Evolutionary conservation across 1,140 invertebrate species (phyloP).

Genomic region (Drosophila ananassae): DNA sequence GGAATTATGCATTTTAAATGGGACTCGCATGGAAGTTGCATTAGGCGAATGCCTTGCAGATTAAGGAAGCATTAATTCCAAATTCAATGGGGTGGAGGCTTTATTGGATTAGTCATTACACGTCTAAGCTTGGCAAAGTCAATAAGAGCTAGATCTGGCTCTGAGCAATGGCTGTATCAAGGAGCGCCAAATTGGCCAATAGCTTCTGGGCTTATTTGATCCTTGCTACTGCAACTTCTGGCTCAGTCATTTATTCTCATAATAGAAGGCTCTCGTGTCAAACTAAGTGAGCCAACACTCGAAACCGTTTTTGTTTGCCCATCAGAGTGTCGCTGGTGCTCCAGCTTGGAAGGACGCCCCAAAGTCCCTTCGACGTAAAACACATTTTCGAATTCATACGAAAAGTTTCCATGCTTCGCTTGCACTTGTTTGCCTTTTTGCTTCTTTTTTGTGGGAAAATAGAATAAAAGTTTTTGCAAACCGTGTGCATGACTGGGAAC

Average conservation of each 20-base stretch:
- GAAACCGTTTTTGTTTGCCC: constrained; percentile 50
- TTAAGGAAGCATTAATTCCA: constrained; percentile 5
- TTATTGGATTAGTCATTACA: background rate
- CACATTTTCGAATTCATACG: constrained; percentile 72
- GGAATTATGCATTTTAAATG: constrained; percentile 71
- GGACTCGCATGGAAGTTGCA: constrained; percentile 26
- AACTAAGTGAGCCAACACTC: constrained; percentile 26
- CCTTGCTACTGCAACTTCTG: constrained; percentile 20
- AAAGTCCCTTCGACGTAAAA: background rate
- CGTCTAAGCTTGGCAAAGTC: background rate
- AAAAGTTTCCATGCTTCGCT: constrained; percentile 66
- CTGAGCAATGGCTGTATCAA: background rate
- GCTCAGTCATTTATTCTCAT: constrained; percentile 21
- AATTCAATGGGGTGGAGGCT: background rate
- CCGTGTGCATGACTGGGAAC: constrained; percentile 61
- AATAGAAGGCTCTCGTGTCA: constrained; percentile 16
- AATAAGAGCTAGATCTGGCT: background rate
- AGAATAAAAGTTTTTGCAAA: constrained; percentile 62
- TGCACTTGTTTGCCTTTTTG: constrained; percentile 30
- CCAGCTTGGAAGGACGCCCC: constrained; percentile 27
- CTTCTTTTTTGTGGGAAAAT: constrained; percentile 19
- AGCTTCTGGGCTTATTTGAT: constrained; percentile 32
- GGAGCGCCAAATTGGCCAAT: constrained; percentile 32
- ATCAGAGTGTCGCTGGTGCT: constrained; percentile 21
- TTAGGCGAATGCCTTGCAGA: constrained; percentile 15